These are phyloP conservation scores for Danaus melanippus DNA, from an alignment of 1,140 invertebrate species.

Conservation along the genomic window DNA sequence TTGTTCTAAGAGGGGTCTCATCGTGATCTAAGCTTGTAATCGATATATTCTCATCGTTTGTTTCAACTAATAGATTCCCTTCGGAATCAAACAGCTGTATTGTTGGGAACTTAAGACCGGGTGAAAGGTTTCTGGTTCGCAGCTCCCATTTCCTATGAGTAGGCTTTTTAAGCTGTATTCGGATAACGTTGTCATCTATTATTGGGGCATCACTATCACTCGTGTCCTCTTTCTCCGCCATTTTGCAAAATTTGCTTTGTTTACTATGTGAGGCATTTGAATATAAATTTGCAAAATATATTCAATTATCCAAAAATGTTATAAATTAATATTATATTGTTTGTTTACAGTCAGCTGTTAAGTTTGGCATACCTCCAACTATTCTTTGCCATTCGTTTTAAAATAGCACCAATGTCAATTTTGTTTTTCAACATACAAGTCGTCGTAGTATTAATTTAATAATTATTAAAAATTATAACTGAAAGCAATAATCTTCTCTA, in stretches of 20 bases:
- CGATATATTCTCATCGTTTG: conserved; percentile 69
- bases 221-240: conserved; percentile 48
- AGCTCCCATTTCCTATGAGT: conserved; percentile 67
- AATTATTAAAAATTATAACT: conserved; percentile 8
- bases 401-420: conserved; percentile 68
- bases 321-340: conserved; percentile 49
- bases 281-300: conserved; percentile 18
- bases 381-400: conserved; percentile 55
- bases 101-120: conserved; percentile 62
- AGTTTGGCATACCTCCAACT: conserved; percentile 55
- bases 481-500: conserved; percentile 14
- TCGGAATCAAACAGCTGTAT: conserved; percentile 71
- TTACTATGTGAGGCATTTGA: conserved; percentile 29
- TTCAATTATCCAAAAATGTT: conserved; percentile 31
- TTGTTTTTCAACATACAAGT: conserved; percentile 60
- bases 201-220: conserved; percentile 62
- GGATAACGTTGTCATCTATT: conserved; percentile 68
- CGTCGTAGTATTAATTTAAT: conserved; percentile 19
- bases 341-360: conserved; percentile 69
- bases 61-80: conserved; percentile 68
- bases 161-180: conserved; percentile 65
- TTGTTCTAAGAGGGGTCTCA: conserved; percentile 36
- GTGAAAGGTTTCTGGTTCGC: conserved; percentile 62
- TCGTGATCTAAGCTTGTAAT: conserved; percentile 62
- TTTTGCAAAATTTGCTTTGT: conserved; percentile 33